Evolutionary conservation across 2,113 vertebrate species (phyloP), one percentile per base, ranked within the genome.

Genomic region (Pangasianodon gigas): DNA sequence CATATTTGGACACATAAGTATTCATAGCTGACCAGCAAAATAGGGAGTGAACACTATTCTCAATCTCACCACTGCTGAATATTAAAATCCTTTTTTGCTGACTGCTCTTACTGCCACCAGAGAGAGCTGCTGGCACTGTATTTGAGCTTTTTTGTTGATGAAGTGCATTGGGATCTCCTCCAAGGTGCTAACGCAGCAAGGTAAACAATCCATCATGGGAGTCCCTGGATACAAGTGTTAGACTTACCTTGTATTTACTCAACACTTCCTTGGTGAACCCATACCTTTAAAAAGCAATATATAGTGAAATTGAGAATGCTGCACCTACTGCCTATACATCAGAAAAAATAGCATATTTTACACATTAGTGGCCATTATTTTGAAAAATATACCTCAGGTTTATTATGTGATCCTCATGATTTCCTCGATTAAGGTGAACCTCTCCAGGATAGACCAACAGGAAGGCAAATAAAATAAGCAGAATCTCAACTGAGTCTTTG

Each of bases 251-350:
- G 90, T 99, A 99, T 95, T 99, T 99, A 37, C 94, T 95, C 96
- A 98, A 95, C 69, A 99, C 97, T 95, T 99, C 98, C 93, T 97
- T 98, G 87, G 97, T 96, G 91, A 99, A 98, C 71, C 98, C 98
- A 0, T 99, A 99, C 90, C 98, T 99, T 90, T 90, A 93, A 87
- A 92, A 89, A 92, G 92, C 86, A 92, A 88, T 91, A 69, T 24
- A 89, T 24, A 89, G 6, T 60, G 8, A n/a, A 29, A 90, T 46
- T 56, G 1, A 56, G 4, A 48, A 32, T 51, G 69, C 21, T 46
- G 37, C 13, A 44, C 32, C 21, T 26, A 8, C 6, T 75, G 37
- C 18, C 54, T 77, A 67, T 44, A 54, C 51, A 48, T 10, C 44
- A 41, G 18, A n/a, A n/a, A 51, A 29, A 8, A 79, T 5, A 41